Conservation (phyloP, 2,113 vertebrate species). For the Oceanodroma tethys region DNA sequence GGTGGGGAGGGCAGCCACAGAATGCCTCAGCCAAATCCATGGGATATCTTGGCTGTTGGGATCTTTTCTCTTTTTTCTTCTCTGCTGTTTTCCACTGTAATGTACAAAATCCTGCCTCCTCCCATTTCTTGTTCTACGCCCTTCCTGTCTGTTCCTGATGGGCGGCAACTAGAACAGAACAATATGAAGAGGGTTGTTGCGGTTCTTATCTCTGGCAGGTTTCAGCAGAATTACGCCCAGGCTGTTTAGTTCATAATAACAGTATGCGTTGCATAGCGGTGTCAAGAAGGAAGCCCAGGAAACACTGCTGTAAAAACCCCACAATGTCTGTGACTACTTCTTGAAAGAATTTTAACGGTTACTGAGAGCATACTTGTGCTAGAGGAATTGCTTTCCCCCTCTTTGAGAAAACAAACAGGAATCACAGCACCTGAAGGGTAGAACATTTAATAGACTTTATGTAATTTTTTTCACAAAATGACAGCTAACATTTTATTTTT, state of each 20-base stretch:
- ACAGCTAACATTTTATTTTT: background rate
- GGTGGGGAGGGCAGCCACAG: background rate
- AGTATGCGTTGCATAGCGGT: background rate
- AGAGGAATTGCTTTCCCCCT: background rate
- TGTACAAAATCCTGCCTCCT: background rate
- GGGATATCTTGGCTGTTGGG: background rate
- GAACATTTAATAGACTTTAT: background rate
- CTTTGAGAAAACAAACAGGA: background rate
- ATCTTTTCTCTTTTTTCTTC: background rate
- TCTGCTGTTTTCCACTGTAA: background rate
- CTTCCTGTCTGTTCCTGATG: background rate
- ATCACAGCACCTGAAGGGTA: background rate
- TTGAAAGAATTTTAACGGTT: background rate
- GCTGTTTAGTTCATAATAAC: fast-evolving
- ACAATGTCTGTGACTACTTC: background rate
- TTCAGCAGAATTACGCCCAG: background rate
- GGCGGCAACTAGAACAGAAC: background rate
- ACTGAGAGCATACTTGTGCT: background rate
- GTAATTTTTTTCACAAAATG: background rate
- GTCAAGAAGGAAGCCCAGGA: background rate
- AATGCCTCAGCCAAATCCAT: background rate
- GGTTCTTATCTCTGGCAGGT: background rate
- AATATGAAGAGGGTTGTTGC: background rate
- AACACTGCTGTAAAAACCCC: background rate
- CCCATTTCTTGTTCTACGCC: background rate